Evolutionary conservation across 1,140 invertebrate species (phyloP).

Genomic region (Diorhabda elongata): DNA sequence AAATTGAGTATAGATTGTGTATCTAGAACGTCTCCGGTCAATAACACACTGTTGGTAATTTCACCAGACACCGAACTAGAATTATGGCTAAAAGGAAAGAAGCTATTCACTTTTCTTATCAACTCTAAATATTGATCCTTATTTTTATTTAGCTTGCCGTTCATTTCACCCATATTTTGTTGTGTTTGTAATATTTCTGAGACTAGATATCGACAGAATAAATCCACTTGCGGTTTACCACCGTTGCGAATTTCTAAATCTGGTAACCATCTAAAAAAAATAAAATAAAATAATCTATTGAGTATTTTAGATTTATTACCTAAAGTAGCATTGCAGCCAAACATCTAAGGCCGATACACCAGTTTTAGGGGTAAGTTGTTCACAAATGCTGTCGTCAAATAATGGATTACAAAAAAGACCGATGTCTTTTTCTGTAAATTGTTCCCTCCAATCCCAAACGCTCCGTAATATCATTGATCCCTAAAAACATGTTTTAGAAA

Average conservation of each 20-base stretch:
- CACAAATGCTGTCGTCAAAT: constrained; percentile 50
- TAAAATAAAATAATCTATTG: background rate
- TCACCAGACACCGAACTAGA: constrained; percentile 19
- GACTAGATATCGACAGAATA: constrained; percentile 54
- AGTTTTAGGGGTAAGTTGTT: constrained; percentile 51
- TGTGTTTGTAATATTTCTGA: constrained; percentile 56
- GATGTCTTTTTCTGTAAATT: constrained; percentile 73
- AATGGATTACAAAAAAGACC: constrained; percentile 75
- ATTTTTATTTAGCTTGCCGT: constrained; percentile 34
- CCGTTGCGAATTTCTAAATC: constrained; percentile 76
- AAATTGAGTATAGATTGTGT: constrained; percentile 46
- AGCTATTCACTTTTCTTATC: constrained; percentile 48
- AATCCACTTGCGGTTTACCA: constrained; percentile 64
- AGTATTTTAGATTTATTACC: background rate
- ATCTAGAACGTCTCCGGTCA: constrained; percentile 42
- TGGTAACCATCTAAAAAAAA: constrained; percentile 66
- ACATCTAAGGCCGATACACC: constrained; percentile 62
- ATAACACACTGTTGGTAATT: constrained; percentile 36
- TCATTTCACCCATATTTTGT: constrained; percentile 40
- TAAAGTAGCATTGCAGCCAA: constrained; percentile 86
- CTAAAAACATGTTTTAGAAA: constrained; percentile 12
- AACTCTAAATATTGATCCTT: constrained; percentile 41
- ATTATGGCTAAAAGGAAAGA: constrained; percentile 50
- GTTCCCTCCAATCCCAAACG: constrained; percentile 81
- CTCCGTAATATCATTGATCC: constrained; percentile 59